Evolutionary conservation across 2,888 invertebrate species (phyloP), one percentile per base, ranked within the genome.

Genomic region (Zygogramma bicolorata): DNA sequence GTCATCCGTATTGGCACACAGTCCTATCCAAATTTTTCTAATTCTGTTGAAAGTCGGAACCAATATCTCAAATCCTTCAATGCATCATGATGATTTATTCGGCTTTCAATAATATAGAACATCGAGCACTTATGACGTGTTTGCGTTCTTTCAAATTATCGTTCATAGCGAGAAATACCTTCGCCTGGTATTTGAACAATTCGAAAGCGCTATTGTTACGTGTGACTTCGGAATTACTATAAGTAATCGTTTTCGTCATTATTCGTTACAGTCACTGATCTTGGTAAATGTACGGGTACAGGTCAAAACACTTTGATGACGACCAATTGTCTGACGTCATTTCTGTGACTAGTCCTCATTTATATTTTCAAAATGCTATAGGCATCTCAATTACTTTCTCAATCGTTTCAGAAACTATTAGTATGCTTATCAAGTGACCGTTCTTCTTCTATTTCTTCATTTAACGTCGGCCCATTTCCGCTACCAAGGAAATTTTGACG

Each of bases 201-300:
- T 68, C 42, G 62, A 68, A 68, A 68, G 62, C 61, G 62, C 22
- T 29, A 61, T 68, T 62, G 57, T 57, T 62, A 38, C 29, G 57
- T 29, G 34, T 38, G 42, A 49, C n/a, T 62, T 68, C 13, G 10
- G 53, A 22, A 25, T 27, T 42, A 68, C 62, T 62, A 18, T 62
- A 57, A 57, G 57, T 68, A 68, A 68, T 68, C 68, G 57, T 57
- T 62, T 68, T 57, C 68, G 57, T 34, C 65, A 49, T 65, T 65
- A 63, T 31, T 27, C 29, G 27, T 70, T 27, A 27, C 53, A 53
- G 53, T 27, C 53, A 15, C 22, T 53, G 53, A 27, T 53, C 27
- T 53, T 27, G 53, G 46, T 7, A 46, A 46, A 46, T 46, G 20
- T 46, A 46, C 46, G 20, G 46, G 46, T 46, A 46, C 18, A 46